Percentiles rank a stretch among this genome's conserved stretches.
Conservation (phyloP, 2,888 invertebrate genomes). For the Agrochola circellaris region DNA sequence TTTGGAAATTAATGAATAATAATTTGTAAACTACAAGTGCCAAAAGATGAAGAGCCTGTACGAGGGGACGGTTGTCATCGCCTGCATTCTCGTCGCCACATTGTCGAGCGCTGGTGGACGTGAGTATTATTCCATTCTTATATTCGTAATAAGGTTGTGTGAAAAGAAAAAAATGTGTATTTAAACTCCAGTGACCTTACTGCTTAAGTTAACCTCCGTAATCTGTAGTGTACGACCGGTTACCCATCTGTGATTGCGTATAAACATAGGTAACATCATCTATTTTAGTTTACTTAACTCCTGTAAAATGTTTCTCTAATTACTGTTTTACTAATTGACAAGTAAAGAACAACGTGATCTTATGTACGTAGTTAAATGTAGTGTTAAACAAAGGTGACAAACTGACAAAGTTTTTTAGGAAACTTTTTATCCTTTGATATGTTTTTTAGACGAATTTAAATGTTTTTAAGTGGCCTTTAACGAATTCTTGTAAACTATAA, state of each 20-base stretch:
- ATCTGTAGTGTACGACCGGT: conserved; percentile 53
- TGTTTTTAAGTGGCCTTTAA: conserved; percentile 32
- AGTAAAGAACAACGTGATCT: conserved; percentile 36
- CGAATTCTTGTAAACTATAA: conserved; percentile 24
- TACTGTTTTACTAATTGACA: conserved; percentile 39
- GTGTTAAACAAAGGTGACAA: conserved; percentile 45
- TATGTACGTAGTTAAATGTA: conserved; percentile 3
- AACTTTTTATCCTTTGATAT: conserved; percentile 4
- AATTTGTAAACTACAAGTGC: conserved; percentile 58
- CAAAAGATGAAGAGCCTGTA: conserved; percentile 70
- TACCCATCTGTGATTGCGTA: conserved; percentile 41
- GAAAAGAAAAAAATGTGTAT: conserved; percentile 47
- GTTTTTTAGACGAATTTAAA: conserved; percentile 24
- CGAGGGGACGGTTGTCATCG: conserved; percentile 61
- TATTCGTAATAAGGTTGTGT: conserved; percentile 20
- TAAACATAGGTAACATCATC: conserved; percentile 36
- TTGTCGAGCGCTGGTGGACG: conserved; percentile 68
- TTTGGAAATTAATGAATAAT: conserved; percentile 60
- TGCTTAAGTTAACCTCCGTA: conserved; percentile 65
- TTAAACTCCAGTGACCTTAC: conserved; percentile 69
- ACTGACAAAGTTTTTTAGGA: conserved; percentile 46
- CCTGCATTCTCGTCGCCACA: conserved; percentile 66
- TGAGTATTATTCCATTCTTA: conserved; percentile 70
- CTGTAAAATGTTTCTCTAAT: conserved; percentile 31
- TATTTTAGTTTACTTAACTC: conserved; percentile 36